phyloP scores from a whole-genome alignment of 1,140 invertebrate species.

The Drosophila nigromelanica region DNA sequence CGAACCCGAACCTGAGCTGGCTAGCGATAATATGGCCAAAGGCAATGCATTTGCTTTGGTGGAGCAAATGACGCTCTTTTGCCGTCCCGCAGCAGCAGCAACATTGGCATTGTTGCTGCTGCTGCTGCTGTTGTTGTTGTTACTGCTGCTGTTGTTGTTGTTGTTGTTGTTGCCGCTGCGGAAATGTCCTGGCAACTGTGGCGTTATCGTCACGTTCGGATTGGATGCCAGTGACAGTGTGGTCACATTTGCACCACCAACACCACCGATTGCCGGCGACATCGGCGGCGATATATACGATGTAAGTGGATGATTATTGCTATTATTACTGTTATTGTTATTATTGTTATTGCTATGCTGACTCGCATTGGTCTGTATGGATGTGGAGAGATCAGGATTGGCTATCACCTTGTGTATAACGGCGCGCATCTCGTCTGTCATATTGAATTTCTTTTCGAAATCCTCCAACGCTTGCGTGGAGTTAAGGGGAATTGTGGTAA shows the following conservation, averaged over 20 bases:
- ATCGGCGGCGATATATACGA: conserved; percentile 81
- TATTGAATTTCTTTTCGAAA: conserved; percentile 81
- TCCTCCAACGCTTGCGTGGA: conserved; percentile 75
- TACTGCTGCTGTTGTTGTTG: no score
- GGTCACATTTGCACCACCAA: conserved; percentile 41
- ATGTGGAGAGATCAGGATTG: conserved; percentile 81
- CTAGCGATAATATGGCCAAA: conserved; percentile 60
- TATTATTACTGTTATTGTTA: conserved; percentile 8
- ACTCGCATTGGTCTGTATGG: conserved; percentile 76
- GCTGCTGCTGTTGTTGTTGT: no score
- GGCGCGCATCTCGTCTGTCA: conserved; percentile 82
- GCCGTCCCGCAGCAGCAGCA: conserved; percentile 26
- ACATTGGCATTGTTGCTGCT: no score
- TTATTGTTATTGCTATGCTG: conserved; percentile 6
- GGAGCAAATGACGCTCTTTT: conserved; percentile 81
- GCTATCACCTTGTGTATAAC: conserved; percentile 81
- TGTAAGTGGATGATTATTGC: conserved; percentile 44
- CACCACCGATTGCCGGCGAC: conserved; percentile 64
- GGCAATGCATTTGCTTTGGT: conserved; percentile 69
- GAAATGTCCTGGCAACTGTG: conserved; percentile 76
- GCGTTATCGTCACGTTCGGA: conserved; percentile 79
- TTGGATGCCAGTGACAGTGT: conserved; percentile 71
- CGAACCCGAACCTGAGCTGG: conserved; percentile 14
- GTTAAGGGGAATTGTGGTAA: conserved; percentile 72
- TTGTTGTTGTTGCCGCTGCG: conserved; percentile 18